Evolutionary conservation across 1,140 invertebrate species (phyloP).

Genomic region (Tetramorium alpestre): DNA sequence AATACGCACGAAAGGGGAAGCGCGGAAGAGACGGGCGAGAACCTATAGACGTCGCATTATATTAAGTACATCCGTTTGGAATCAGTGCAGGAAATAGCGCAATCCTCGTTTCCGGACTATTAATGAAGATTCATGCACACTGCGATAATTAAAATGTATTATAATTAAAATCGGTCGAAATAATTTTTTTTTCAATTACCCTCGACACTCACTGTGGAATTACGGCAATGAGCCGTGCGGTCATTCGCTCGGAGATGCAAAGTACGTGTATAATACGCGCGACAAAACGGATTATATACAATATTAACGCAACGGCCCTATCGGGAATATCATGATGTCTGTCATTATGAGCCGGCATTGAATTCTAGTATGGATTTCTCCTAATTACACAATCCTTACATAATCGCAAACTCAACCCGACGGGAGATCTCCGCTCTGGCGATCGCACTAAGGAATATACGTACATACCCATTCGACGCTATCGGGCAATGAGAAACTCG

Average conservation of each 20-base stretch:
- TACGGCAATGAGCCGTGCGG: neutral
- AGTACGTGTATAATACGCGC: neutral
- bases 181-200: neutral
- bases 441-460: slow-evolving; percentile 42
- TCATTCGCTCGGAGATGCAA: neutral
- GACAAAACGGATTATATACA: neutral
- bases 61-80: slow-evolving; percentile 23
- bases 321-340: slow-evolving; percentile 12
- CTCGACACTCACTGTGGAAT: neutral
- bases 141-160: neutral
- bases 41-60: slow-evolving; percentile 38
- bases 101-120: slow-evolving; percentile 28
- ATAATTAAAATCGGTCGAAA: neutral
- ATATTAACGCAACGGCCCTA: neutral
- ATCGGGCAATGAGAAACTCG: slow-evolving; percentile 64
- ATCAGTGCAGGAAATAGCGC: slow-evolving; percentile 12
- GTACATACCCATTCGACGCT: slow-evolving; percentile 42
- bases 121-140: neutral
- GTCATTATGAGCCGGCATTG: slow-evolving; percentile 37
- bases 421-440: neutral
- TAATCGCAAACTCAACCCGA: slow-evolving; percentile 26
- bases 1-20: slow-evolving; percentile 35
- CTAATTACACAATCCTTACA: slow-evolving; percentile 39
- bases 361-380: slow-evolving; percentile 34
- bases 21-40: neutral